phyloP scores from a whole-genome alignment of 2,888 invertebrate genomes.

The Acronicta aceris region DNA sequence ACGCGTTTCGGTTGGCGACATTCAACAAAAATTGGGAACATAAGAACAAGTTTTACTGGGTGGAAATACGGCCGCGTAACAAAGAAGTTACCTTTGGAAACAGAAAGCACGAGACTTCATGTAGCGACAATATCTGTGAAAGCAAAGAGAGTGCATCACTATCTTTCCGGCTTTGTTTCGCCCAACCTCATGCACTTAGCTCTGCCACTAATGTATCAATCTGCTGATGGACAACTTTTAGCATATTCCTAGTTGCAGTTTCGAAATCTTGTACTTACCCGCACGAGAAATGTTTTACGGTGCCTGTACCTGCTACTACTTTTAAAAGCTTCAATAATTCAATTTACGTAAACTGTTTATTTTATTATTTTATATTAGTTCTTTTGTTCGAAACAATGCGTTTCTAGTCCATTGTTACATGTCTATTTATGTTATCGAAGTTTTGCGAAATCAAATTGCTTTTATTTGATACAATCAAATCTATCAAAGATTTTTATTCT shows the following conservation, averaged over 20 bases:
- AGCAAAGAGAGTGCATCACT: conserved; percentile 73
- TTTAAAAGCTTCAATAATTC: too few species aligned
- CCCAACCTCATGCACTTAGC: conserved; percentile 60
- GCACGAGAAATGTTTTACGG: background rate
- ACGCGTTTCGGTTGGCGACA: conserved; percentile 12
- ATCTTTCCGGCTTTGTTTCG: conserved; percentile 68
- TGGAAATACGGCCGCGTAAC: conserved; percentile 32
- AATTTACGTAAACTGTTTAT: conserved; percentile 15
- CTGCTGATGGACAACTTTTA: conserved; percentile 66
- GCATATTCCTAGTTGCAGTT: conserved; percentile 16
- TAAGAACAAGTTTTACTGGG: conserved; percentile 36
- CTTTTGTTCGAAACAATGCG: conserved; percentile 23
- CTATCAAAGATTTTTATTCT: conserved; percentile 33
- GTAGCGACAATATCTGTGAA: conserved; percentile 73
- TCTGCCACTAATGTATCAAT: conserved; percentile 71
- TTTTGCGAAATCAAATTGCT: conserved; percentile 36
- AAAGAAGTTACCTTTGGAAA: conserved; percentile 45
- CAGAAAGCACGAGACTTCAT: conserved; percentile 50
- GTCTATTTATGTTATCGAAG: conserved; percentile 19
- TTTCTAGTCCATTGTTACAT: conserved; percentile 32
- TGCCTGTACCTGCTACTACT: too few species aligned
- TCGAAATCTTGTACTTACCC: background rate
- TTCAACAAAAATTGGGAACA: conserved; percentile 41
- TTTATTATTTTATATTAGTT: conserved; percentile 21
- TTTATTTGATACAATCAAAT: conserved; percentile 47